These are phyloP conservation scores for Gila robusta DNA, from an alignment of 2,797 vertebrate species.

Conservation along the genomic window DNA sequence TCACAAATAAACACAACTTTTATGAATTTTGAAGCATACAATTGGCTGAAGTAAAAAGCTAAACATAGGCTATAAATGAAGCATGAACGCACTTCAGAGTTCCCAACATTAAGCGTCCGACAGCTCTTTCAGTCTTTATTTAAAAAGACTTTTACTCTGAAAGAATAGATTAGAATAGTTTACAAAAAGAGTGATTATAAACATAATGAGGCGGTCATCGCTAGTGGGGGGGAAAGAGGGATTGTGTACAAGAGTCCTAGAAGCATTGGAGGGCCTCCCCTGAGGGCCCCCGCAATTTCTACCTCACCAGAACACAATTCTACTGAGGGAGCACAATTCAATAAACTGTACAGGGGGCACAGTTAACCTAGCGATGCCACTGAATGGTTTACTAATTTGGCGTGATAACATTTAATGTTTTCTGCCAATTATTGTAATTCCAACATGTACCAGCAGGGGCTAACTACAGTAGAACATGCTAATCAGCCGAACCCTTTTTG, in stretches of 20 bases:
- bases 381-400: too few relatives aligned
- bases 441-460: too few relatives aligned
- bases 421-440: neutral
- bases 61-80: neutral
- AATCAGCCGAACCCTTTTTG: neutral
- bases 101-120: too few relatives aligned
- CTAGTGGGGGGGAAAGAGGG: too few relatives aligned
- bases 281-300: too few relatives aligned
- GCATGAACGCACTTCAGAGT: neutral
- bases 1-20: neutral
- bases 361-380: neutral
- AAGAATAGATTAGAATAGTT: too few relatives aligned
- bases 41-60: neutral
- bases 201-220: too few relatives aligned
- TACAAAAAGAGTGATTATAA: too few relatives aligned
- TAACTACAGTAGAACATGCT: neutral
- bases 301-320: neutral
- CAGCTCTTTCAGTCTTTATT: too few relatives aligned
- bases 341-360: neutral
- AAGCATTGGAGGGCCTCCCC: too few relatives aligned
- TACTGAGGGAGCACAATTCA: neutral
- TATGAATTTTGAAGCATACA: neutral
- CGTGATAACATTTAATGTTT: neutral
- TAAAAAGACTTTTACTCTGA: too few relatives aligned
- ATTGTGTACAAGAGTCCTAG: too few relatives aligned